A percentile compares a stretch with the other conserved stretches of the same genome.
Conservation (phyloP, 2,888 invertebrate species). For the Drosophila mayaguana region DNA sequence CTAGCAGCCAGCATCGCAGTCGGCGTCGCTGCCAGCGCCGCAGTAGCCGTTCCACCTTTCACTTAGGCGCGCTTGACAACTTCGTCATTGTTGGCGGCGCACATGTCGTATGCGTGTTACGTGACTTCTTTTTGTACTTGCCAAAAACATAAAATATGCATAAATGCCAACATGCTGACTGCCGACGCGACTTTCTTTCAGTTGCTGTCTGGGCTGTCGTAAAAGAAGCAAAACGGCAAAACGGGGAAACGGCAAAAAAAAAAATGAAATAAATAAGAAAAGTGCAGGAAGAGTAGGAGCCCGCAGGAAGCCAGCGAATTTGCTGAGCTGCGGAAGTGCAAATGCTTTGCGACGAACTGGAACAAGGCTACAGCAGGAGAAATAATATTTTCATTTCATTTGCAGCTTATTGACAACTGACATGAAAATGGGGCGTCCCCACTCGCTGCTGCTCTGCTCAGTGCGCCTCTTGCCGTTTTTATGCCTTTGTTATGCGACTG, state of each 20-base stretch:
- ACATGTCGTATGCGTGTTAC: slow-evolving; percentile 76
- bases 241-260: slow-evolving; percentile 7
- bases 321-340: slow-evolving; percentile 52
- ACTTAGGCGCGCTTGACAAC: slow-evolving; percentile 44
- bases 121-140: slow-evolving; percentile 46
- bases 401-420: slow-evolving; percentile 83
- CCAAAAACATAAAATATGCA: slow-evolving; percentile 78
- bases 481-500: slow-evolving; percentile 74
- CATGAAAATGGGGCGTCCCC: slow-evolving; percentile 69
- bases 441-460: not conserved
- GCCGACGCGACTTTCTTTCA: slow-evolving; percentile 17
- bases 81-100: slow-evolving; percentile 60
- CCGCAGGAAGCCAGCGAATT: slow-evolving; percentile 15
- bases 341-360: slow-evolving; percentile 53
- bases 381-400: slow-evolving; percentile 81
- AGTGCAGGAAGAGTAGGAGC: slow-evolving; percentile 11
- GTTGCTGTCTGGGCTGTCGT: slow-evolving; percentile 56
- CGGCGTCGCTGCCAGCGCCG: slow-evolving; percentile 13
- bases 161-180: slow-evolving; percentile 71
- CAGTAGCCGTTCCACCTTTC: slow-evolving; percentile 57
- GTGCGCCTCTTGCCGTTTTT: slow-evolving; percentile 52
- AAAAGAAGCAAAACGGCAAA: no score
- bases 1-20: not conserved
- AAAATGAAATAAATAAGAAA: not conserved
- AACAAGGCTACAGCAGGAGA: slow-evolving; percentile 34